Evolutionary conservation across 2,797 vertebrate genomes (phyloP).

Genomic region (Microctenopoma stevenorrisi): DNA sequence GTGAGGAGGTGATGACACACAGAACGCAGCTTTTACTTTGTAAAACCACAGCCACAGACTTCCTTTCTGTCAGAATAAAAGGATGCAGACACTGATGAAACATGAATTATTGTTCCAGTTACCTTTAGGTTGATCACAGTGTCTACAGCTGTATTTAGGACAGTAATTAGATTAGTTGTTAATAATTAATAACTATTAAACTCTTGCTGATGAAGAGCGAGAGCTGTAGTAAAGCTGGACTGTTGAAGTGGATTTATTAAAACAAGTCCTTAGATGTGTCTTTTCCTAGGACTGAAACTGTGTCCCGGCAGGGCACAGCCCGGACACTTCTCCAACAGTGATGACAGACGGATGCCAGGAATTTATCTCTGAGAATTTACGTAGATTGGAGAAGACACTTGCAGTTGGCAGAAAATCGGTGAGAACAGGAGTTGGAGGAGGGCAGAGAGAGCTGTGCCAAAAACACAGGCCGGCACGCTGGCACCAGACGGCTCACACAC

Average conservation of each 20-base stretch:
- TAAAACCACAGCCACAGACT: too few species aligned
- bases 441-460: slow-evolving; percentile 22
- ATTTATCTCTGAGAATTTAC: slow-evolving; percentile 39
- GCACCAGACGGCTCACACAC: background rate
- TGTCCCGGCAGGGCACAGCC: slow-evolving; percentile 14
- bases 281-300: slow-evolving; percentile 4
- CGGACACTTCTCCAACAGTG: slow-evolving; percentile 18
- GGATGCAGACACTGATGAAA: too few species aligned
- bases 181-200: too few species aligned
- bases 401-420: slow-evolving; percentile 18
- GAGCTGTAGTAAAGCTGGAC: too few species aligned
- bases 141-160: too few species aligned
- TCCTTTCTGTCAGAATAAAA: too few species aligned
- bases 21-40: too few species aligned
- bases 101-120: too few species aligned
- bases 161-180: too few species aligned
- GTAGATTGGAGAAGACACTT: slow-evolving; percentile 32
- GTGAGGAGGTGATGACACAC: too few species aligned
- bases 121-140: too few species aligned
- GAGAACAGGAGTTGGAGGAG: slow-evolving; percentile 40
- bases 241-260: slow-evolving; percentile 3
- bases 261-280: background rate
- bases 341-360: slow-evolving; percentile 33
- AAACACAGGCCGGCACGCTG: slow-evolving; percentile 12
- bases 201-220: too few species aligned